Conservation (phyloP, 2,797 vertebrate species). For the Brotula barbata region DNA sequence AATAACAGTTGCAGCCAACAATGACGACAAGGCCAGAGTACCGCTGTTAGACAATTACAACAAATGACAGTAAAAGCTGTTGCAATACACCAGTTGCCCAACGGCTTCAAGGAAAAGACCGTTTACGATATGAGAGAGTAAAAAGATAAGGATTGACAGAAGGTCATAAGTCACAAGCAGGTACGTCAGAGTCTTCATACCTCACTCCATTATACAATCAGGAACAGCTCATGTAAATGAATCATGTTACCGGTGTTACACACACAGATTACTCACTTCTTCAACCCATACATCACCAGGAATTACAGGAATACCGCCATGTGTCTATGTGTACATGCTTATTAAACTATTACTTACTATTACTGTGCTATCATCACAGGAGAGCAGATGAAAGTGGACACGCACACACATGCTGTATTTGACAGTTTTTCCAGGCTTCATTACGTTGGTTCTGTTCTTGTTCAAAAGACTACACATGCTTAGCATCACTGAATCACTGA, state of each 20-base stretch:
- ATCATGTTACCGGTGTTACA: slow-evolving; percentile 22
- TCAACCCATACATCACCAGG: slow-evolving; percentile 39
- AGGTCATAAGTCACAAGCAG: background rate
- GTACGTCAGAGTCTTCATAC: too few relatives aligned
- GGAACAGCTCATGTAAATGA: slow-evolving; percentile 27
- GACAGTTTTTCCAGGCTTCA: slow-evolving; percentile 21
- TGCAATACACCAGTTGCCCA: slow-evolving; percentile 24
- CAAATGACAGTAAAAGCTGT: slow-evolving; percentile 24
- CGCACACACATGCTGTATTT: slow-evolving; percentile 13
- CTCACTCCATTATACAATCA: slow-evolving; percentile 29
- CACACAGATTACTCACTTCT: slow-evolving; percentile 46
- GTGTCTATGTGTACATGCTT: slow-evolving; percentile 20
- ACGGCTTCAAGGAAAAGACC: background rate
- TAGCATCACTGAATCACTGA: too few relatives aligned
- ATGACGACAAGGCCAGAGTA: slow-evolving; percentile 32
- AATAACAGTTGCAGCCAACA: slow-evolving; percentile 38
- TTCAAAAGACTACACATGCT: too few relatives aligned
- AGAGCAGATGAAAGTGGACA: slow-evolving; percentile 24
- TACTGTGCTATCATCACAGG: slow-evolving; percentile 36
- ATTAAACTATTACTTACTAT: slow-evolving; percentile 32
- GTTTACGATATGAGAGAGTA: slow-evolving; percentile 12
- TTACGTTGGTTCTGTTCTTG: too few relatives aligned
- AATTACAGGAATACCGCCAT: slow-evolving; percentile 47
- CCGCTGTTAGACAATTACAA: slow-evolving; percentile 44
- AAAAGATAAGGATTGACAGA: slow-evolving; percentile 2